Percentiles rank a stretch among this genome's conserved stretches.
These are phyloP conservation scores for Andrena camellia DNA, from an alignment of 2,888 invertebrate species.

Conservation along the genomic window DNA sequence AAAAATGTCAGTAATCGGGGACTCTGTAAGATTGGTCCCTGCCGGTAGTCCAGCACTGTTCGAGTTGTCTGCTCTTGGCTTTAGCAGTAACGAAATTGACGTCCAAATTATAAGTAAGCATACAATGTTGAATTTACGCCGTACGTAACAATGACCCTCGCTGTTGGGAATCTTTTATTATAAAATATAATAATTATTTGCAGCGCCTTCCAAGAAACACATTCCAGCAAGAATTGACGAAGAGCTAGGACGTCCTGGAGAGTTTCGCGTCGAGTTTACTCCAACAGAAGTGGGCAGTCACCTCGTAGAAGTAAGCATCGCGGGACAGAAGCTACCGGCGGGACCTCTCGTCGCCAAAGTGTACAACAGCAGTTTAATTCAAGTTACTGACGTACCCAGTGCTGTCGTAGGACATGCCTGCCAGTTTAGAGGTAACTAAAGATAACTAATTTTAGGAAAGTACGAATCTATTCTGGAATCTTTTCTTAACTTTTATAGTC, in stretches of 20 bases:
- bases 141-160: background rate
- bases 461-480: background rate
- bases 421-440: conserved; percentile 94
- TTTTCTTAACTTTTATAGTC: conserved; percentile 88
- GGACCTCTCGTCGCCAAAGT: conserved; percentile 97
- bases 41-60: conserved; percentile 96
- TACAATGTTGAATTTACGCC: too few relatives aligned
- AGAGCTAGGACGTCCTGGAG: conserved; percentile 91
- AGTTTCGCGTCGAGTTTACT: conserved; percentile 96
- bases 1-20: conserved; percentile 93
- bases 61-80: conserved; percentile 92
- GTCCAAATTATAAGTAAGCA: conserved; percentile 87
- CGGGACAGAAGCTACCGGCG: conserved; percentile 95
- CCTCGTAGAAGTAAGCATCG: conserved; percentile 95
- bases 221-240: conserved; percentile 94
- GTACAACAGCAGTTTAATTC: conserved; percentile 96
- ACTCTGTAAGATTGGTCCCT: conserved; percentile 95
- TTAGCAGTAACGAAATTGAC: conserved; percentile 86
- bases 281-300: conserved; percentile 98
- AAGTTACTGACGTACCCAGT: conserved; percentile 97
- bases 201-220: conserved; percentile 93
- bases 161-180: background rate
- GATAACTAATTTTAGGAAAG: accelerated
- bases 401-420: conserved; percentile 98
- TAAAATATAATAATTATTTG: conserved; percentile 23